Evolutionary conservation across 2,888 invertebrate species (phyloP).

Genomic region (Anoplius nigerrimus): DNA sequence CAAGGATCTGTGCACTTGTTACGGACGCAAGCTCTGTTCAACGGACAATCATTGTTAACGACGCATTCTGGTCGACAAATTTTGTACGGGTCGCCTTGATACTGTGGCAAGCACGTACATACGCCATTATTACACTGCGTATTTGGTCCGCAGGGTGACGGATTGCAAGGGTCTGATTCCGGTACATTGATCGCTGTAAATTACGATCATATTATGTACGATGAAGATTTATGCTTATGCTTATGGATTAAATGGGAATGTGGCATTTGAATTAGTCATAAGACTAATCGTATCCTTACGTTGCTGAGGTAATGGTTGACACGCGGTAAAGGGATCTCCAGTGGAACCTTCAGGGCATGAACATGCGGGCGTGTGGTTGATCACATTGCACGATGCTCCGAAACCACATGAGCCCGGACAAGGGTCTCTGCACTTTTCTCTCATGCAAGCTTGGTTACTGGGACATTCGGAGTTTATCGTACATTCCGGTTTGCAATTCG

Average conservation of each 20-base stretch:
- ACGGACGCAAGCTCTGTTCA: conserved; percentile 84
- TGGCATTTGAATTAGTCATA: background rate
- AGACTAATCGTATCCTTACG: conserved; percentile 71
- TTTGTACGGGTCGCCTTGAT: conserved; percentile 82
- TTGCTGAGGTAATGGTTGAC: conserved; percentile 58
- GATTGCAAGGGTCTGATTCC: conserved; percentile 78
- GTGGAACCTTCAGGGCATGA: conserved; percentile 70
- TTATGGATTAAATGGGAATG: background rate
- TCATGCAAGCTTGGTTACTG: conserved; percentile 85
- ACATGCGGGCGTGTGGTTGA: conserved; percentile 86
- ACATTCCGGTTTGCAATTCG: conserved; percentile 85
- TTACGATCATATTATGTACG: background rate
- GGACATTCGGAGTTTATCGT: conserved; percentile 84
- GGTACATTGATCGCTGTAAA: conserved; percentile 15
- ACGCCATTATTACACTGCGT: conserved; percentile 83
- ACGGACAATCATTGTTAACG: conserved; percentile 84
- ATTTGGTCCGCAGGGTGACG: conserved; percentile 79
- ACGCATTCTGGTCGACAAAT: conserved; percentile 87
- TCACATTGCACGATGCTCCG: conserved; percentile 84
- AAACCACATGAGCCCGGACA: conserved; percentile 86
- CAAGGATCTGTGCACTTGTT: conserved; percentile 88
- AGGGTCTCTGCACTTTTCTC: conserved; percentile 86
- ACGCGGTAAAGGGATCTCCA: conserved; percentile 72
- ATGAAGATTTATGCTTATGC: too few relatives aligned
- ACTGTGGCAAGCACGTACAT: conserved; percentile 85